Evolutionary conservation across 1,140 invertebrate genomes (phyloP).

Genomic region (Harpegnathos saltator): DNA sequence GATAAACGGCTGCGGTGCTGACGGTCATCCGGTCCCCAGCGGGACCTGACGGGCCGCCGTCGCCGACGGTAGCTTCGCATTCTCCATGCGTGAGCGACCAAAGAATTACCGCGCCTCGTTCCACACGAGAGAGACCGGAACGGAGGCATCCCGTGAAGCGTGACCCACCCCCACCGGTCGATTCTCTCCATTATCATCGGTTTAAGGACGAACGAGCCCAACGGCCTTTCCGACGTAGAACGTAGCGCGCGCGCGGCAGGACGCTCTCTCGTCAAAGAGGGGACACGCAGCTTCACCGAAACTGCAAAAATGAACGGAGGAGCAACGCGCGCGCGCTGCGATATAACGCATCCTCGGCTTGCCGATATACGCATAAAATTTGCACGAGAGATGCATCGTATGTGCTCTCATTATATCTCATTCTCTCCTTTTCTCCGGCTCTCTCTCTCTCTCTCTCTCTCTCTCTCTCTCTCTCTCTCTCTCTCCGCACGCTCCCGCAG

Average conservation of each 20-base stretch:
- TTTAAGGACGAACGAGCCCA: neutral
- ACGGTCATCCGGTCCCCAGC: neutral
- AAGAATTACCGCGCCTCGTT: slow-evolving; percentile 59
- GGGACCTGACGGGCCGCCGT: neutral
- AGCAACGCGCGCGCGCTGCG: too few relatives aligned
- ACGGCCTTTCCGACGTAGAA: slow-evolving; percentile 4
- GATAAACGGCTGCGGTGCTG: slow-evolving; percentile 2
- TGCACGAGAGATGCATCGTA: too few relatives aligned
- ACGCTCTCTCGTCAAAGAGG: neutral
- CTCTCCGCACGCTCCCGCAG: neutral
- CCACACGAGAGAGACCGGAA: slow-evolving; percentile 50
- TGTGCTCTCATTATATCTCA: too few relatives aligned
- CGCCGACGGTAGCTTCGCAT: neutral
- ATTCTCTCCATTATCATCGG: slow-evolving; percentile 35
- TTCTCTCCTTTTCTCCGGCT: too few relatives aligned
- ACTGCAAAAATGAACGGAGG: too few relatives aligned
- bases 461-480: too few relatives aligned
- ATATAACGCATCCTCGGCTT: too few relatives aligned
- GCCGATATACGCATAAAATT: too few relatives aligned
- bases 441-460: too few relatives aligned
- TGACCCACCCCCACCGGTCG: slow-evolving; percentile 27
- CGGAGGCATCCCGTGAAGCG: slow-evolving; percentile 42
- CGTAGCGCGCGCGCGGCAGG: neutral
- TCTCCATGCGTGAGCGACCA: slow-evolving; percentile 58
- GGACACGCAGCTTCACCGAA: too few relatives aligned